These are phyloP conservation scores for Nomada fucata DNA, from an alignment of 2,888 invertebrate species.

Conservation along the genomic window DNA sequence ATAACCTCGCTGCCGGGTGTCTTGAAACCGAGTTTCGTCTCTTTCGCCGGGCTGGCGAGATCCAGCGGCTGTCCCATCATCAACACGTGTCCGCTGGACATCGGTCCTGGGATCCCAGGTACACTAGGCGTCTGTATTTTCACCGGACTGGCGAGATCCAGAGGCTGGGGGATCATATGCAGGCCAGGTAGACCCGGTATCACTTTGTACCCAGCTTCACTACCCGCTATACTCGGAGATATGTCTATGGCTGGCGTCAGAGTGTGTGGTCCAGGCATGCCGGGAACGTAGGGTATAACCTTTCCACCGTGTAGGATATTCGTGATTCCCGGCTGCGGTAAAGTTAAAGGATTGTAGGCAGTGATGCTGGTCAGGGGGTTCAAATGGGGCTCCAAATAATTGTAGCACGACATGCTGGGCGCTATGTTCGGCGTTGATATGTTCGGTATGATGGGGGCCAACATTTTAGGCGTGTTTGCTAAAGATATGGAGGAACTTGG, in stretches of 20 bases:
- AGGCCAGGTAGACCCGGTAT: slow-evolving; percentile 79
- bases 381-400: slow-evolving; percentile 79
- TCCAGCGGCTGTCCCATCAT: slow-evolving; percentile 76
- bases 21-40: slow-evolving; percentile 72
- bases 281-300: slow-evolving; percentile 93
- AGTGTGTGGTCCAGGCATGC: slow-evolving; percentile 93
- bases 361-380: slow-evolving; percentile 89
- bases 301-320: slow-evolving; percentile 89
- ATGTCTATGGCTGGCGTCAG: slow-evolving; percentile 83
- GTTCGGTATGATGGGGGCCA: slow-evolving; percentile 86
- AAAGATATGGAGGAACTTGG: slow-evolving; percentile 76
- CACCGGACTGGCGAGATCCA: slow-evolving; percentile 80
- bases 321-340: slow-evolving; percentile 87
- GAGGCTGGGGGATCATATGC: slow-evolving; percentile 77
- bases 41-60: slow-evolving; percentile 79
- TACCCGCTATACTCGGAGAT: slow-evolving; percentile 73
- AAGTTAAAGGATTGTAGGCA: slow-evolving; percentile 89
- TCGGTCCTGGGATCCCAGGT: slow-evolving; percentile 74
- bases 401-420: slow-evolving; percentile 81
- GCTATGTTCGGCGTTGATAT: slow-evolving; percentile 86
- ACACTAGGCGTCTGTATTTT: slow-evolving; percentile 70
- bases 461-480: slow-evolving; percentile 86
- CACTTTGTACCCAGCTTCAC: slow-evolving; percentile 76
- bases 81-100: slow-evolving; percentile 50
- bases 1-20: slow-evolving; percentile 61